phyloP scores from a whole-genome alignment of 2,113 vertebrate species.

The Syngnathus floridae region DNA sequence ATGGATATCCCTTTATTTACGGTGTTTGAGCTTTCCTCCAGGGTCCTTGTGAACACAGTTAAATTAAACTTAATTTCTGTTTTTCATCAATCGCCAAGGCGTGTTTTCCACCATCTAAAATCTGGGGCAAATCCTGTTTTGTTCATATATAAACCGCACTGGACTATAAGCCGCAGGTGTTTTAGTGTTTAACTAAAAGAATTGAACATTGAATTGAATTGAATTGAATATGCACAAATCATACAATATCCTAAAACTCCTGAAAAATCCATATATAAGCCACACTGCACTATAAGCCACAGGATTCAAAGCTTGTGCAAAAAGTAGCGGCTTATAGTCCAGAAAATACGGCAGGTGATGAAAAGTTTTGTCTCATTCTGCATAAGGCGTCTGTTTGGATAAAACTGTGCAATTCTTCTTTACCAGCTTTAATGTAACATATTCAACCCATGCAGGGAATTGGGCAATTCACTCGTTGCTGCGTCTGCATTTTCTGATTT shows the following conservation, averaged over 20 bases:
- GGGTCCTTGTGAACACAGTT: conserved; percentile 27
- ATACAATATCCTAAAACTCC: no score
- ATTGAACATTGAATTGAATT: no score
- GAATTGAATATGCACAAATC: no score
- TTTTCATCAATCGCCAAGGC: conserved; percentile 3
- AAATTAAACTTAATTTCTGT: conserved; percentile 39
- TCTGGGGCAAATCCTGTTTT: no score
- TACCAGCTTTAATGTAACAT: conserved; percentile 33
- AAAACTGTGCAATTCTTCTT: conserved; percentile 40
- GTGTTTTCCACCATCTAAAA: conserved; percentile 7
- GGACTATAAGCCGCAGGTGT: no score
- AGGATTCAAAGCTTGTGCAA: no score
- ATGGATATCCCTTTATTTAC: conserved; percentile 30
- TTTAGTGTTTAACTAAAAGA: no score
- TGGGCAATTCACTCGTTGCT: conserved; percentile 32
- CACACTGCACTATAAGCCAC: no score
- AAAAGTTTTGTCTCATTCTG: conserved; percentile 35
- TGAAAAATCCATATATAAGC: no score
- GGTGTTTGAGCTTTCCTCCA: conserved; percentile 32
- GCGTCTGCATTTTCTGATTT: conserved; percentile 45
- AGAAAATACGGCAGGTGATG: conserved; percentile 20
- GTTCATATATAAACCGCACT: no score
- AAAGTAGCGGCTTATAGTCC: no score
- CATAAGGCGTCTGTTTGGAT: conserved; percentile 48
- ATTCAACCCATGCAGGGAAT: conserved; percentile 43